Percentiles rank a stretch among this genome's conserved stretches.
Evolutionary conservation across 2,888 invertebrate genomes (phyloP).

Genomic region (Octonoba sinensis): DNA sequence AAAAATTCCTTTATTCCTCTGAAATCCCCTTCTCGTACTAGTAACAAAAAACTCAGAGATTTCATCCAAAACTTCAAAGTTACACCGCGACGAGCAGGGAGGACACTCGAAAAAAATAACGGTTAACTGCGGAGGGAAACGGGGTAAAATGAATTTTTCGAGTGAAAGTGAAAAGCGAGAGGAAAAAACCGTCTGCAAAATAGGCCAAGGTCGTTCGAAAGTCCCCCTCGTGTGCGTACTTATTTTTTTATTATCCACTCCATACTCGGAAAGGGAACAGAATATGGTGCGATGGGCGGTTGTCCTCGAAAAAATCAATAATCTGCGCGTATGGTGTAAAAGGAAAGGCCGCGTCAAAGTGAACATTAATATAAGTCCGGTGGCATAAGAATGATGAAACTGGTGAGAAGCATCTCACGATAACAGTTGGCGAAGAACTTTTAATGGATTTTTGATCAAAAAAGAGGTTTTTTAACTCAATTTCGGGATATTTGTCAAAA

Average conservation of each 20-base stretch:
- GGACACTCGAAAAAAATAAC: conserved; percentile 10
- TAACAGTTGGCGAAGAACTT: conserved; percentile 35
- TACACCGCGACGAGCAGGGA: conserved; percentile 30
- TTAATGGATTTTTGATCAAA: too few species aligned
- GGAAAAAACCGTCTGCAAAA: conserved; percentile 19
- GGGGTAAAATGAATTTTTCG: conserved; percentile 48
- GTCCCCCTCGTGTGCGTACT: conserved; percentile 14
- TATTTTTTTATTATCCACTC: conserved; percentile 56
- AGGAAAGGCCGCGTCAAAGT: conserved; percentile 33
- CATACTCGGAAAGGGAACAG: conserved; percentile 20
- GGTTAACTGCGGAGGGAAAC: conserved; percentile 28
- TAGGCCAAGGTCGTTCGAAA: conserved; percentile 59
- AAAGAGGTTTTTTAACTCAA: too few species aligned
- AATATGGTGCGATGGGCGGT: too few species aligned
- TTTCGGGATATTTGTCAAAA: too few species aligned
- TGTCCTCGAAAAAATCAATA: conserved; percentile 17
- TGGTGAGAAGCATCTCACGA: conserved; percentile 32
- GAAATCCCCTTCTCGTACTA: background rate
- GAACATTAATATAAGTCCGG: conserved; percentile 59
- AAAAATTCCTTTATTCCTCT: background rate
- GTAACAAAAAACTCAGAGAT: conserved; percentile 24
- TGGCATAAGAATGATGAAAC: conserved; percentile 35
- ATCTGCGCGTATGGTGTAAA: background rate
- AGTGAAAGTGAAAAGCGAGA: conserved; percentile 58
- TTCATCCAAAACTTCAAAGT: conserved; percentile 52